Conservation (phyloP, 2,797 vertebrate species). For the Acestrorhynchus altus region DNA sequence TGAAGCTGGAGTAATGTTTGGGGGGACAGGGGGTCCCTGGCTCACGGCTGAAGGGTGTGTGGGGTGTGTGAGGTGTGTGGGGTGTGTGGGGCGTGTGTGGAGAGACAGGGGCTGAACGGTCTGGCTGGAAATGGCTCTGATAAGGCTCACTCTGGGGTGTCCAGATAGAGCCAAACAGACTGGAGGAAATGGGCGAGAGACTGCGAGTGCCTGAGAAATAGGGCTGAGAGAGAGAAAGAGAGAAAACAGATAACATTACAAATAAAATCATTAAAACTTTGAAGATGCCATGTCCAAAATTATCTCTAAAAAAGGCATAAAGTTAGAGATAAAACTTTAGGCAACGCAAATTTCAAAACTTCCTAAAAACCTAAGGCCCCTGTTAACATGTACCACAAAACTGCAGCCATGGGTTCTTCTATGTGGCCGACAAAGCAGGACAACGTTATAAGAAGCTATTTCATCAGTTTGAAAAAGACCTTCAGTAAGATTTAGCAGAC, state of each 20-base stretch:
- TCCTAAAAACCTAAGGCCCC: too few relatives aligned
- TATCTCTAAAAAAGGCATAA: background rate
- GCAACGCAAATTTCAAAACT: too few relatives aligned
- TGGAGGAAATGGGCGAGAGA: constrained; percentile 98
- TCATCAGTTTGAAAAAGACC: too few relatives aligned
- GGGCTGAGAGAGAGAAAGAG: constrained; percentile 77
- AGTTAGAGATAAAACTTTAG: background rate
- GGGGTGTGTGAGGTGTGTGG: constrained; percentile 77
- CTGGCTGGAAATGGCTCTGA: constrained; percentile 85
- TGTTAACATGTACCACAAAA: too few relatives aligned
- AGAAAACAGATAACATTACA: background rate
- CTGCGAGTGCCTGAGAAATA: constrained; percentile 97
- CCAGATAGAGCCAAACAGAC: constrained; percentile 99
- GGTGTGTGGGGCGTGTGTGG: constrained; percentile 79
- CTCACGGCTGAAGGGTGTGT: constrained; percentile 83
- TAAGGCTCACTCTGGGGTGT: constrained; percentile 93
- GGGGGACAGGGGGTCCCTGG: constrained; percentile 83
- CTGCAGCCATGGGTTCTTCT: too few relatives aligned
- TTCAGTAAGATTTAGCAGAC: too few relatives aligned
- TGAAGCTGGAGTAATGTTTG: constrained; percentile 91
- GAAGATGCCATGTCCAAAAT: too few relatives aligned
- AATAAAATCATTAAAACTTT: too few relatives aligned
- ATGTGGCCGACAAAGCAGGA: too few relatives aligned
- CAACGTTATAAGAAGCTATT: too few relatives aligned
- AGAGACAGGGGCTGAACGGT: constrained; percentile 76